Conservation (phyloP, 2,888 invertebrate species). For the Craniophora ligustri region DNA sequence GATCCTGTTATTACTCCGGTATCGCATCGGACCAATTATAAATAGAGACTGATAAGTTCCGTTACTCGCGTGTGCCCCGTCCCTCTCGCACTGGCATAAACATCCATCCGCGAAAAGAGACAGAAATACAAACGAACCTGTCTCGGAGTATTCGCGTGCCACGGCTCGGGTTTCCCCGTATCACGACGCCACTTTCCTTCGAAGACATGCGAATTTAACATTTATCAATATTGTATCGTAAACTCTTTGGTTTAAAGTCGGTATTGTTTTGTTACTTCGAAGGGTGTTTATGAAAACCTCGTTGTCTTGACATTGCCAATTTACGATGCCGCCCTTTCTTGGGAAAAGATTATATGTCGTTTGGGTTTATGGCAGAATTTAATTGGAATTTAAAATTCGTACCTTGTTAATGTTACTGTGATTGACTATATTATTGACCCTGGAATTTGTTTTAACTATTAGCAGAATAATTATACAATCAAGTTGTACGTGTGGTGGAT, state of each 20-base stretch:
- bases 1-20: slow-evolving; percentile 72
- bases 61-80: slow-evolving; percentile 64
- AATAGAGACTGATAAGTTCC: slow-evolving; percentile 80
- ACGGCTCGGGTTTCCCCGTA: slow-evolving; percentile 73
- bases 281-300: slow-evolving; percentile 50
- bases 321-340: slow-evolving; percentile 49
- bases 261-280: slow-evolving; percentile 20
- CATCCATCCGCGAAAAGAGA: slow-evolving; percentile 55
- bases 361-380: slow-evolving; percentile 12
- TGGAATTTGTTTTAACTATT: background rate
- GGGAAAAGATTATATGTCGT: slow-evolving; percentile 20
- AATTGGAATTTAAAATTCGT: slow-evolving; percentile 2
- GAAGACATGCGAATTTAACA: slow-evolving; percentile 58
- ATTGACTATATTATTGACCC: slow-evolving; percentile 17
- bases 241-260: slow-evolving; percentile 37
- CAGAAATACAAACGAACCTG: slow-evolving; percentile 64
- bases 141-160: slow-evolving; percentile 64
- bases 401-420: slow-evolving; percentile 3
- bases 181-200: slow-evolving; percentile 70
- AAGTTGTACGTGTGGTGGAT: too few species aligned
- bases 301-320: slow-evolving; percentile 58
- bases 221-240: slow-evolving; percentile 43
- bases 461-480: too few species aligned
- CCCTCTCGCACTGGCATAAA: slow-evolving; percentile 52
- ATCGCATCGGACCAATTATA: slow-evolving; percentile 77